These are phyloP conservation scores for Astreopora myriophthalma DNA, from an alignment of 64 coral and sea anemone species.

Conservation along the genomic window DNA sequence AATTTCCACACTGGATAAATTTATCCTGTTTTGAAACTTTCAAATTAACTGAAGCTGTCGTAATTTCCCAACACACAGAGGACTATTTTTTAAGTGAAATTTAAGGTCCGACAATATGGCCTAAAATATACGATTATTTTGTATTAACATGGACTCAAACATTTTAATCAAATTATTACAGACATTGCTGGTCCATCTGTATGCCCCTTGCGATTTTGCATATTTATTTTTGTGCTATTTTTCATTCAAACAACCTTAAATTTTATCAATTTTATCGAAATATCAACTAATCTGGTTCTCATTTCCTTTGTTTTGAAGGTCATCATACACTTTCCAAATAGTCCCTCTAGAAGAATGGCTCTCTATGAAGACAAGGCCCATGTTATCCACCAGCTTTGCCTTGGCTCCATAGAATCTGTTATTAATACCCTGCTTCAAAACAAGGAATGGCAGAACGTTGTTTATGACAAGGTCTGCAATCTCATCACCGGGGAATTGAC, in stretches of 20 bases:
- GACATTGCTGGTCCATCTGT: too few relatives aligned
- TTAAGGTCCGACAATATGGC: too few relatives aligned
- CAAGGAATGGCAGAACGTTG: neutral
- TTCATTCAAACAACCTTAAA: too few relatives aligned
- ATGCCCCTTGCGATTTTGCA: neutral
- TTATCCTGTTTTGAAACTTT: neutral
- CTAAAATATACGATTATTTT: too few relatives aligned
- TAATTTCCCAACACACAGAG: too few relatives aligned
- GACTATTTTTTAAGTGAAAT: too few relatives aligned
- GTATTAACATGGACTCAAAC: too few relatives aligned
- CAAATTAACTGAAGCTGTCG: too few relatives aligned
- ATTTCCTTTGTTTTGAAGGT: neutral
- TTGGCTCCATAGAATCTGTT: neutral
- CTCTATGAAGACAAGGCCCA: neutral
- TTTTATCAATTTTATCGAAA: neutral
- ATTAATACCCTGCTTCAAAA: neutral
- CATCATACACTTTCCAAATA: neutral
- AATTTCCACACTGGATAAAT: neutral
- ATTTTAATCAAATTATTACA: too few relatives aligned
- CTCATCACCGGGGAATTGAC: neutral
- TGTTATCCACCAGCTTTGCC: neutral
- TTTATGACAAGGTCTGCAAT: neutral
- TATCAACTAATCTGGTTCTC: neutral
- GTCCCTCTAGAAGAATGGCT: neutral
- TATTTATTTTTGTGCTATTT: neutral